phyloP scores from a whole-genome alignment of 2,797 vertebrate species.

The Chromis chromis region DNA sequence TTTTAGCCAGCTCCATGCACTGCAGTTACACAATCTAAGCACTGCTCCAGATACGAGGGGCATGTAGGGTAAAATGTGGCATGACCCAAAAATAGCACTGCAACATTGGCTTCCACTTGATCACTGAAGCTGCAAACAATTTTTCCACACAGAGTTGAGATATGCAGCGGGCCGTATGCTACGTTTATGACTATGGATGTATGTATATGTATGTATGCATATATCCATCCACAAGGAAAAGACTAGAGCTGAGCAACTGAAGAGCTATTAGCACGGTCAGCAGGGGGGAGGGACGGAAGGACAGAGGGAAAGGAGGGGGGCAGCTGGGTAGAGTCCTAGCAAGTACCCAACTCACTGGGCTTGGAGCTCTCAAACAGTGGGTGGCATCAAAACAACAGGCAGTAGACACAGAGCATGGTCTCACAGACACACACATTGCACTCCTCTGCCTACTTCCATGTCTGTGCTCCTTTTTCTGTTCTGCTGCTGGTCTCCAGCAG shows the following conservation, averaged over 20 bases:
- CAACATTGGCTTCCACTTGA: slow-evolving; percentile 62
- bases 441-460: slow-evolving; percentile 49
- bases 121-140: slow-evolving; percentile 66
- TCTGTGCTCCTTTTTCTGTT: slow-evolving; percentile 44
- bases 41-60: slow-evolving; percentile 70
- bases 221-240: slow-evolving; percentile 47
- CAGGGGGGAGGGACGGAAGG: slow-evolving; percentile 60
- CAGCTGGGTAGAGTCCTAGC: slow-evolving; percentile 64
- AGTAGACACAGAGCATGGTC: slow-evolving; percentile 64
- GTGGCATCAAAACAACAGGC: slow-evolving; percentile 80
- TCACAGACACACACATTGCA: slow-evolving; percentile 57
- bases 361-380: slow-evolving; percentile 75
- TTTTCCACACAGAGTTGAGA: slow-evolving; percentile 45
- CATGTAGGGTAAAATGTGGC: slow-evolving; percentile 72
- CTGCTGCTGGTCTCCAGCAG: slow-evolving; percentile 67
- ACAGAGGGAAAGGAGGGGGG: slow-evolving; percentile 37
- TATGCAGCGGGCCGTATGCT: slow-evolving; percentile 35
- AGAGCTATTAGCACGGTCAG: slow-evolving; percentile 76
- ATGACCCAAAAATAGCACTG: slow-evolving; percentile 74
- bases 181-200: slow-evolving; percentile 39
- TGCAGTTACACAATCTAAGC: slow-evolving; percentile 66
- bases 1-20: slow-evolving; percentile 42
- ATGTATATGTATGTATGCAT: slow-evolving; percentile 42
- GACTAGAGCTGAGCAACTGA: slow-evolving; percentile 56
- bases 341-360: slow-evolving; percentile 62